phyloP scores from a whole-genome alignment of 2,113 vertebrate genomes.

The Eleginops maclovinus region DNA sequence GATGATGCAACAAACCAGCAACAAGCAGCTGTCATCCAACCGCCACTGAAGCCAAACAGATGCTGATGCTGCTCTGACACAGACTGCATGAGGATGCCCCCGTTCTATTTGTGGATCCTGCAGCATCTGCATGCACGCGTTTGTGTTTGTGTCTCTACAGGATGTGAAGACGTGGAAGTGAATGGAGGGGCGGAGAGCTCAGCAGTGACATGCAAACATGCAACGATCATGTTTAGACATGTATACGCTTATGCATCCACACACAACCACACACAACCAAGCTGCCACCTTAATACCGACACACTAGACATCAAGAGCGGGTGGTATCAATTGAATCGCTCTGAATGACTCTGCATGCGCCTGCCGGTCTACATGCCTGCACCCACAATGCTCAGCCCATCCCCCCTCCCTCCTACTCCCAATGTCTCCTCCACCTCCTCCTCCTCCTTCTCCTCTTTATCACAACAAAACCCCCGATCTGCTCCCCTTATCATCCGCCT shows the following conservation, averaged over 20 bases:
- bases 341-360: conserved; percentile 10
- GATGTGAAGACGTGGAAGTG: not conserved
- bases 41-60: not conserved
- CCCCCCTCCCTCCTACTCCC: conserved; percentile 25
- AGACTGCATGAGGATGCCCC: not conserved
- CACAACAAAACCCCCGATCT: conserved; percentile 41
- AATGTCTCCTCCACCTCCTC: conserved; percentile 2
- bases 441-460: conserved; percentile 17
- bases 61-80: not conserved
- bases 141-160: not conserved
- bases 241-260: not conserved
- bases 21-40: not conserved
- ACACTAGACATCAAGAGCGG: not conserved
- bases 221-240: not conserved
- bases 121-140: not conserved
- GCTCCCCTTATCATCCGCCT: conserved; percentile 5
- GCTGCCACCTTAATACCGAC: conserved; percentile 27
- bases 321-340: not conserved
- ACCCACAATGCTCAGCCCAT: conserved; percentile 47
- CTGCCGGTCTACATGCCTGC: conserved; percentile 12
- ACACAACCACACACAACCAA: conserved; percentile 5
- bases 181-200: not conserved
- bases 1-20: conserved; percentile 28
- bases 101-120: not conserved
- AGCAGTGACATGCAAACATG: not conserved